Conservation (phyloP, 2,797 vertebrate genomes). For the Phataginus tricuspis region DNA sequence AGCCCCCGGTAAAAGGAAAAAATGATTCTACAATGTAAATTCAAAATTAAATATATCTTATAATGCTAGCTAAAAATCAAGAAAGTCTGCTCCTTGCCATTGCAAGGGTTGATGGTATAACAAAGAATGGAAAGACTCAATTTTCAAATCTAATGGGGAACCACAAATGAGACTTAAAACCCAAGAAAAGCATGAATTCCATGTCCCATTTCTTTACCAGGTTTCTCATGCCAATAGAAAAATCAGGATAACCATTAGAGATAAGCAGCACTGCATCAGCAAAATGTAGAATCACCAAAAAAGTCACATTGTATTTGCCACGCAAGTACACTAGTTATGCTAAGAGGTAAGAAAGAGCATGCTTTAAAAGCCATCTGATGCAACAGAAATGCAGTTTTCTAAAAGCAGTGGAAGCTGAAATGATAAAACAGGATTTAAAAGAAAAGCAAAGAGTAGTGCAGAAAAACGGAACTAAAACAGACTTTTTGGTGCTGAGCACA, state of each 20-base stretch:
- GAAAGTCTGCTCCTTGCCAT: background rate
- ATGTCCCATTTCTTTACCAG: constrained; percentile 19
- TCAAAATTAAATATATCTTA: constrained; percentile 16
- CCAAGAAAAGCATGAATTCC: background rate
- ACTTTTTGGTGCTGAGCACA: background rate
- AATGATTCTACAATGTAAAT: background rate
- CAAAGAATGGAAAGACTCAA: background rate
- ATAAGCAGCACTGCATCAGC: constrained; percentile 24
- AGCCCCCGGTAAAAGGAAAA: constrained; percentile 32
- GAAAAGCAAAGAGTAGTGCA: background rate
- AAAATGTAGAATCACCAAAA: constrained; percentile 54
- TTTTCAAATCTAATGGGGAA: constrained; percentile 11
- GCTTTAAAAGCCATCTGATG: constrained; percentile 29
- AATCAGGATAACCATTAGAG: constrained; percentile 26
- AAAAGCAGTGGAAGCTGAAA: background rate
- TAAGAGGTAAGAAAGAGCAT: constrained; percentile 26
- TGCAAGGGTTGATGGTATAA: background rate
- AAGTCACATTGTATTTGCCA: constrained; percentile 52
- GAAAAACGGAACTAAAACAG: background rate
- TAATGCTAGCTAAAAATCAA: constrained; percentile 29
- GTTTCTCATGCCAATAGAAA: constrained; percentile 13
- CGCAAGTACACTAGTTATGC: constrained; percentile 30
- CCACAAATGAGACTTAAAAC: constrained; percentile 19
- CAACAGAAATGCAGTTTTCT: constrained; percentile 44
- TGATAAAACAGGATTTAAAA: background rate